These are phyloP conservation scores for Corbicula japonica DNA, from an alignment of 2,888 invertebrate genomes.

Conservation along the genomic window DNA sequence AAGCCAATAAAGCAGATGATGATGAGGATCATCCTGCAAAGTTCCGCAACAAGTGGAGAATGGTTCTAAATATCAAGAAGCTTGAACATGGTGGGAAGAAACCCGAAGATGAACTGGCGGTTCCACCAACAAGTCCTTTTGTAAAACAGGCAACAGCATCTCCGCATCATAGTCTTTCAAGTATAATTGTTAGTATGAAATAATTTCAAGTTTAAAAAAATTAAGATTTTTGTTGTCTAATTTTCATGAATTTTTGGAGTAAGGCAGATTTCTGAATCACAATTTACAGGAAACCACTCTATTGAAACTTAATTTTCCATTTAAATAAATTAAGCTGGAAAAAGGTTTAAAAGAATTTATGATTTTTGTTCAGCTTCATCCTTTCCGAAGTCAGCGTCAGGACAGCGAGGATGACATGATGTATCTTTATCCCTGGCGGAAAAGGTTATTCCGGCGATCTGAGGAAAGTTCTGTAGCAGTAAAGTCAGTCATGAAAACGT, in stretches of 20 bases:
- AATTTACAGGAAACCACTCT: too few species aligned
- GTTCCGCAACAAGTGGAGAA: conserved; percentile 74
- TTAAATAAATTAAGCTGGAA: too few species aligned
- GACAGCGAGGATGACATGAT: conserved; percentile 59
- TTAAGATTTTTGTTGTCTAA: too few species aligned
- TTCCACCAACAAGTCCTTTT: conserved; percentile 64
- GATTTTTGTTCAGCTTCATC: conserved; percentile 20
- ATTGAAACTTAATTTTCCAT: too few species aligned
- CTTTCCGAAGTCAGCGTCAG: conserved; percentile 53
- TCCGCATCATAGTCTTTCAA: conserved; percentile 51
- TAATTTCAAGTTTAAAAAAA: background rate
- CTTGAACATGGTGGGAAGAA: conserved; percentile 74
- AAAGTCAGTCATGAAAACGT: conserved; percentile 64
- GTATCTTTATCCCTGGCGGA: conserved; percentile 63
- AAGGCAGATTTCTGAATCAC: too few species aligned
- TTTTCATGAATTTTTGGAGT: too few species aligned
- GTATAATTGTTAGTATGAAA: conserved; percentile 60
- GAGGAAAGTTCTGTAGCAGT: conserved; percentile 50
- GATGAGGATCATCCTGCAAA: conserved; percentile 47
- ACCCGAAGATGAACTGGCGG: conserved; percentile 54
- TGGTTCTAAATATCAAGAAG: conserved; percentile 80
- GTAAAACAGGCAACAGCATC: conserved; percentile 37
- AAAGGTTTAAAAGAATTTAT: too few species aligned
- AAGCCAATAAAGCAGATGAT: too few species aligned
- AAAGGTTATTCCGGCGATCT: conserved; percentile 34